phyloP scores from a whole-genome alignment of 2,888 invertebrate species.

The Notocelia uddmanniana region DNA sequence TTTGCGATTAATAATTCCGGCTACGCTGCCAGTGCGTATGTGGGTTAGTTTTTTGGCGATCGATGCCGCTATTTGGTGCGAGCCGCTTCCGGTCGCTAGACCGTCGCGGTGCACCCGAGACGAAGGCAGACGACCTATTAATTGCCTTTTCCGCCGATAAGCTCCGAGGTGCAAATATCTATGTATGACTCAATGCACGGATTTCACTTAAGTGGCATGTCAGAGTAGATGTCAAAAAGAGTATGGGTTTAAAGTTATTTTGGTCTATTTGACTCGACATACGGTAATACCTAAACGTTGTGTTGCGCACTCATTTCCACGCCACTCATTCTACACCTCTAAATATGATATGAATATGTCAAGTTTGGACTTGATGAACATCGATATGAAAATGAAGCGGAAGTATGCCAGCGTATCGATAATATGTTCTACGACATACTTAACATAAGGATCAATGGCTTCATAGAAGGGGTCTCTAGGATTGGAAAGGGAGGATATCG shows the following conservation, averaged over 20 bases:
- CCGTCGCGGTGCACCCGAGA: constrained; percentile 71
- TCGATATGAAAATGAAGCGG: background rate
- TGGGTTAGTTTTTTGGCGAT: constrained; percentile 86
- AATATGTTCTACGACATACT: too few relatives aligned
- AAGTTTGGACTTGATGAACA: constrained; percentile 2
- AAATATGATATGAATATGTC: too few relatives aligned
- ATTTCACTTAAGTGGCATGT: constrained; percentile 13
- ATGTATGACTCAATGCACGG: constrained; percentile 15
- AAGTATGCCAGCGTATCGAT: background rate
- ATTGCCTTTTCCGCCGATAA: constrained; percentile 64
- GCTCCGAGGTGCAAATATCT: constrained; percentile 5
- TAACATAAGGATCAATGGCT: constrained; percentile 1
- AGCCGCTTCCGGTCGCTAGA: constrained; percentile 73
- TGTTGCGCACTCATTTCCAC: too few relatives aligned
- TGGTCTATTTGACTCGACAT: background rate
- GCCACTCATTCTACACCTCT: too few relatives aligned
- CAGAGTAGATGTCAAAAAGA: constrained; percentile 1
- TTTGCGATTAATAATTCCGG: constrained; percentile 84
- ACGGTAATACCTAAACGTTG: background rate
- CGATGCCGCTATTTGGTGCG: constrained; percentile 83
- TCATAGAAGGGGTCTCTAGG: background rate
- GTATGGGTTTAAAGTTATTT: background rate
- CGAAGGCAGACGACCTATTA: constrained; percentile 74
- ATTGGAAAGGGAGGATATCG: constrained; percentile 5
- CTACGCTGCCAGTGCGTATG: constrained; percentile 86